Conservation (phyloP, 2,113 vertebrate genomes). For the Vulpes ferrilata region DNA sequence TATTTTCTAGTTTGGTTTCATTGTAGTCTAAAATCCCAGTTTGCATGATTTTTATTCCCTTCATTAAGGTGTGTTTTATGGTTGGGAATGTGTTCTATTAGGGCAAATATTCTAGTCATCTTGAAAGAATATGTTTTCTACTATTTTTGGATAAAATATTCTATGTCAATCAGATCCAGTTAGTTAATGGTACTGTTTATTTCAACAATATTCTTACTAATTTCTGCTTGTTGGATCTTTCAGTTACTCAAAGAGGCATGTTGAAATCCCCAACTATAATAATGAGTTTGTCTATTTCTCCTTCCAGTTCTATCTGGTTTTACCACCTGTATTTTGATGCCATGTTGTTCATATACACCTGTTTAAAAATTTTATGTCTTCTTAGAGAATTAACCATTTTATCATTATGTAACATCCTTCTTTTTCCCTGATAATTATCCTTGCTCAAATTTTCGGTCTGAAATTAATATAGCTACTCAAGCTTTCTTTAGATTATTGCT, state of each 20-base stretch:
- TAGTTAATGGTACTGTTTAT: background rate
- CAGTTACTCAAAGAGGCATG: background rate
- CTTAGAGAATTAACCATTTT: background rate
- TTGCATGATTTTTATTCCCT: background rate
- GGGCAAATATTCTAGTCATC: background rate
- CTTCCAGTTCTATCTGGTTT: background rate
- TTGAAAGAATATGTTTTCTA: background rate
- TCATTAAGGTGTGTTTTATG: background rate
- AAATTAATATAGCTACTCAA: background rate
- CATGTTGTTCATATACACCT: background rate
- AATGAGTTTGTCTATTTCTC: background rate
- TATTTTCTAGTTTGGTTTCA: background rate
- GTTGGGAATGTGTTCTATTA: background rate
- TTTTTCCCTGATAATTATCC: background rate
- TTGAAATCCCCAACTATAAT: background rate
- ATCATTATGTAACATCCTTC: background rate
- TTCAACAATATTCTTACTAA: background rate
- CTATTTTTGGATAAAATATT: background rate
- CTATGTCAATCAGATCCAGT: background rate
- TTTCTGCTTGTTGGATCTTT: background rate
- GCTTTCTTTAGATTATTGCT: background rate
- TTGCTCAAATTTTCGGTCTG: background rate
- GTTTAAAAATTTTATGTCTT: background rate
- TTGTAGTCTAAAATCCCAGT: background rate
- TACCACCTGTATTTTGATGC: background rate